Conservation (phyloP, 2,113 vertebrate genomes). For the Cryptotis parvus region DNA sequence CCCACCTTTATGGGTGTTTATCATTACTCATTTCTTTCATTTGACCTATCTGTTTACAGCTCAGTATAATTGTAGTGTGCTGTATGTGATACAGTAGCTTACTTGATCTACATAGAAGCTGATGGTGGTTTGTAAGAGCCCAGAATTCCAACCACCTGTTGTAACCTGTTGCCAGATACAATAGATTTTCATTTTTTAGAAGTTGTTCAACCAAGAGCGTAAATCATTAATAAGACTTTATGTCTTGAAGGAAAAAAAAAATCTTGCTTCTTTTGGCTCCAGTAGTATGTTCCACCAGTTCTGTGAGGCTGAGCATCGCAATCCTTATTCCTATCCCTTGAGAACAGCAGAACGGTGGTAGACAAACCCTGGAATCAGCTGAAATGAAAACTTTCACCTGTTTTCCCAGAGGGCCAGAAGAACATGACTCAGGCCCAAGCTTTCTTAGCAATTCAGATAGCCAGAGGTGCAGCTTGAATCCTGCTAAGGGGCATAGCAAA, state of each 20-base stretch:
- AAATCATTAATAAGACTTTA: conserved; percentile 51
- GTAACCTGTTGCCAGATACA: conserved; percentile 60
- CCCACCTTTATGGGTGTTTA: conserved; percentile 15
- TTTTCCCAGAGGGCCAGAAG: too few species aligned
- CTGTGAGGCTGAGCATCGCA: not conserved
- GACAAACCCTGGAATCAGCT: not conserved
- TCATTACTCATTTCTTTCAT: conserved; percentile 58
- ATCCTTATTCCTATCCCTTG: conserved; percentile 31
- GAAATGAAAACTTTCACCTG: conserved; percentile 30
- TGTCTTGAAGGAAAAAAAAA: not conserved
- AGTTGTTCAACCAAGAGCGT: not conserved
- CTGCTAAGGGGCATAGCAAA: conserved; percentile 75
- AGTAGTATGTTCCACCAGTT: not conserved
- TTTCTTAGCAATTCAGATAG: conserved; percentile 2
- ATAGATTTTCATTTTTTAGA: conserved; percentile 54
- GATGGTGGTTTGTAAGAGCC: conserved; percentile 59
- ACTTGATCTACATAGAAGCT: conserved; percentile 23
- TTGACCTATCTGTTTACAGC: conserved; percentile 54
- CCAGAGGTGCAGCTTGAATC: conserved; percentile 75
- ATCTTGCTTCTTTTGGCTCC: conserved; percentile 30
- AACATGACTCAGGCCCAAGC: too few species aligned
- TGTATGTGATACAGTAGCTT: not conserved
- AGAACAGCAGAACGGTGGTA: not conserved
- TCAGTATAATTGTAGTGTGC: conserved; percentile 34
- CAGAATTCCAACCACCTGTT: conserved; percentile 73